Conservation (phyloP, 2,888 invertebrate species). For the Hemithea aestivaria region DNA sequence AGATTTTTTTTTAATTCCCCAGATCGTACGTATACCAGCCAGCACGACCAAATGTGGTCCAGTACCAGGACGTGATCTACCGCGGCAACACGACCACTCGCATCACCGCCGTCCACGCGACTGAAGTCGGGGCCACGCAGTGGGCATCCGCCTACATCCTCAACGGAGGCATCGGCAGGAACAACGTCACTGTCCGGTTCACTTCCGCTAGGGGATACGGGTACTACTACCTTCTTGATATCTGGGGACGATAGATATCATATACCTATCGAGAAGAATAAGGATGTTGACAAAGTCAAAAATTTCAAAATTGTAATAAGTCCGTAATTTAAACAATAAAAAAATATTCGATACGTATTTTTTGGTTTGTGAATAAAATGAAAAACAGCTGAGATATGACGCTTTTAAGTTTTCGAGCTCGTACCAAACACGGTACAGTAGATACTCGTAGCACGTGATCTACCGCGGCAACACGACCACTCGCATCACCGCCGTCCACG, state of each 20-base stretch:
- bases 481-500: conserved; percentile 46
- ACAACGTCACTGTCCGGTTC: conserved; percentile 46
- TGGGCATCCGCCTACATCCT: too few species aligned
- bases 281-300: too few species aligned
- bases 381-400: too few species aligned
- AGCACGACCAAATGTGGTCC: conserved; percentile 40
- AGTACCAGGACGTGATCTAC: conserved; percentile 51
- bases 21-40: conserved; percentile 39
- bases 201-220: conserved; percentile 51
- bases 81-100: conserved; percentile 43
- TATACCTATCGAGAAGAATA: too few species aligned
- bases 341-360: too few species aligned
- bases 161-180: conserved; percentile 45
- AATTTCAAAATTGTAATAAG: too few species aligned
- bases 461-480: conserved; percentile 49
- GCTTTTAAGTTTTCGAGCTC: too few species aligned
- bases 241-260: conserved; percentile 60
- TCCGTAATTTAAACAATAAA: too few species aligned
- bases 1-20: too few species aligned
- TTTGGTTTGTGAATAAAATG: too few species aligned
- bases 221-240: conserved; percentile 50
- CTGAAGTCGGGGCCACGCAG: conserved; percentile 50
- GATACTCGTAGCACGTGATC: conserved; percentile 50
- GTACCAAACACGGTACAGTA: conserved; percentile 46
- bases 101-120: conserved; percentile 45